phyloP scores from a whole-genome alignment of 35 echinoderm and acorn worm species.

The Nesometra sesokonis region DNA sequence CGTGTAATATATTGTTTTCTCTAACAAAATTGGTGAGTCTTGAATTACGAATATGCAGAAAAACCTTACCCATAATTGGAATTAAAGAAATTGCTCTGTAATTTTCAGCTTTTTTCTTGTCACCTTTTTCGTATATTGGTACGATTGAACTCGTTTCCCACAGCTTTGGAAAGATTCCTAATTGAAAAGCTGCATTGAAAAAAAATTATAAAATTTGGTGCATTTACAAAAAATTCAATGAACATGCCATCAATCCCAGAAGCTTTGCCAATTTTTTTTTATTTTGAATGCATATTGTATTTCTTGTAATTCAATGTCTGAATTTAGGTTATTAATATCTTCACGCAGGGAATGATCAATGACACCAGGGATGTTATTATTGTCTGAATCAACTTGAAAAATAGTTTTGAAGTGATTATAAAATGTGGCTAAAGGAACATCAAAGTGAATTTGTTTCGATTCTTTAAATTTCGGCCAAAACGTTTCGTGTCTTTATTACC shows the following conservation, averaged over 20 bases:
- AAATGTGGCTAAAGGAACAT: background rate
- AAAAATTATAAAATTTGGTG: background rate
- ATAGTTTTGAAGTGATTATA: background rate
- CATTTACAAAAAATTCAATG: background rate
- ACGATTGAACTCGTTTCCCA: background rate
- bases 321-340: background rate
- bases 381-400: background rate
- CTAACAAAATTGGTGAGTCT: background rate
- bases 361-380: background rate
- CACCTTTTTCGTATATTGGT: background rate
- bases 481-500: background rate
- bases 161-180: too few species aligned
- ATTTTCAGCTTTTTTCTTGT: background rate
- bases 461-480: background rate
- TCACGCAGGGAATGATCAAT: background rate
- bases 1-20: background rate
- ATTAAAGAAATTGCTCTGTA: background rate
- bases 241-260: background rate
- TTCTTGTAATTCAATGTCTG: background rate
- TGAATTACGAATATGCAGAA: background rate
- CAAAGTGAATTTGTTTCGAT: background rate
- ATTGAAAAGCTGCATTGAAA: background rate
- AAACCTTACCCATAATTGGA: background rate
- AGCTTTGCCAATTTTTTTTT: background rate
- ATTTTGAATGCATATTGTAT: background rate